Evolutionary conservation across 2,888 invertebrate genomes (phyloP), one percentile per base, ranked within the genome.

Genomic region (Tipula vernalis): DNA sequence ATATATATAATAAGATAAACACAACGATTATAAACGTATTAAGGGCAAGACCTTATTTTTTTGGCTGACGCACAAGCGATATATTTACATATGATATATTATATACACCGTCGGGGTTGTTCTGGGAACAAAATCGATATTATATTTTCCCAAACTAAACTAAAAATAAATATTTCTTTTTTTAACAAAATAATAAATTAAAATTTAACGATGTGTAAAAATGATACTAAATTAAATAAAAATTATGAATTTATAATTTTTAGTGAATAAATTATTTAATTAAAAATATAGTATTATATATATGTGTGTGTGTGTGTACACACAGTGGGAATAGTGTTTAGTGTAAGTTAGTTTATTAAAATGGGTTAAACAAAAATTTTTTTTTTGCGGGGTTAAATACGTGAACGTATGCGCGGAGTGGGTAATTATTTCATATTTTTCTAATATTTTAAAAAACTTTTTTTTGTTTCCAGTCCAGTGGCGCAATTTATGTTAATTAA

Each of bases 221-320:
- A 71, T 71, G 71, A 71, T 71, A 71, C 28, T 71, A 71, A 71
- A 71, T 71, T 71, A 71, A 71, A 71, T 71, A 71, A 71, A 71
- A 71, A 71, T 71, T 71, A 71, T 71, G 71, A 71, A 71, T 71
- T 71, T 71, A 71, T 71, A 71, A 71, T 71, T 71, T 71, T 71
- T 71, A 71, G 71, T 71, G 71, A 71, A 71, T 71, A 71, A 71
- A 71, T 71, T 71, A 71, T 71, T 71, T 71, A 71, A 71, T 71
- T 71, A 71, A 71, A 71, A 28, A 71, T 71, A 71, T 28, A 71
- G 3, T 15, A 51, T 44, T 44, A 57, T 71, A 71, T 28, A n/a
- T 47, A 2, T 47, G n/a, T 71, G 28, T 28, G 71, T 71, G 18
- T 71, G 28, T 28, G 4, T 44, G 15, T 15, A 15, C 15, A 15